These are phyloP conservation scores for Meandrina meandrites DNA, from an alignment of 92 coral and sea anemone genomes.

Conservation along the genomic window DNA sequence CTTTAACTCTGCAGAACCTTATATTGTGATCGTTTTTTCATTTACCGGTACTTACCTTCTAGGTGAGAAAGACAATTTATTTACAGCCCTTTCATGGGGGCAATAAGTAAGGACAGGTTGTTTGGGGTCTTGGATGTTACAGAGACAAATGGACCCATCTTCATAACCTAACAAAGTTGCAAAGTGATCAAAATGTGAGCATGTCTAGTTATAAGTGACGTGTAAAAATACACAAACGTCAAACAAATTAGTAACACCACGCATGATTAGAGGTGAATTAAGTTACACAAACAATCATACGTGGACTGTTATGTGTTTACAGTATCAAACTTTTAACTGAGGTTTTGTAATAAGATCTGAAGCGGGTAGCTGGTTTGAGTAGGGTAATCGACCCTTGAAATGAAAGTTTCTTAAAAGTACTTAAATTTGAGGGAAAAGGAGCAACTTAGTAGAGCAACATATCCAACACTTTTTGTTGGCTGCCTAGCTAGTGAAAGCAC, in stretches of 20 bases:
- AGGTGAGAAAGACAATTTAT: slow-evolving; percentile 94
- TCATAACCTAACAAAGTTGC: slow-evolving; percentile 70
- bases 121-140: slow-evolving; percentile 75
- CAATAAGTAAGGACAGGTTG: slow-evolving; percentile 72
- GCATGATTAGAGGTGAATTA: neutral
- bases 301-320: too few species aligned
- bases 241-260: neutral
- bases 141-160: slow-evolving; percentile 86
- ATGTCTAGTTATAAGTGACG: neutral
- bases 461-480: too few species aligned
- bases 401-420: too few species aligned
- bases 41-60: slow-evolving; percentile 77
- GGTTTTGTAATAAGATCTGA: too few species aligned
- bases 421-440: too few species aligned
- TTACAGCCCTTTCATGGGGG: slow-evolving; percentile 87
- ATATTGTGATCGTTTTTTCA: too few species aligned
- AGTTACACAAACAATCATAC: too few species aligned
- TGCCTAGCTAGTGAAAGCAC: too few species aligned
- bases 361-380: too few species aligned
- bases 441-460: too few species aligned
- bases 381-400: too few species aligned
- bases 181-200: neutral
- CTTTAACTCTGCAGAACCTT: neutral
- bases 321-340: too few species aligned
- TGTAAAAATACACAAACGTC: neutral